These are phyloP conservation scores for Conus ventricosus DNA, from an alignment of 1,140 invertebrate genomes.

Conservation along the genomic window DNA sequence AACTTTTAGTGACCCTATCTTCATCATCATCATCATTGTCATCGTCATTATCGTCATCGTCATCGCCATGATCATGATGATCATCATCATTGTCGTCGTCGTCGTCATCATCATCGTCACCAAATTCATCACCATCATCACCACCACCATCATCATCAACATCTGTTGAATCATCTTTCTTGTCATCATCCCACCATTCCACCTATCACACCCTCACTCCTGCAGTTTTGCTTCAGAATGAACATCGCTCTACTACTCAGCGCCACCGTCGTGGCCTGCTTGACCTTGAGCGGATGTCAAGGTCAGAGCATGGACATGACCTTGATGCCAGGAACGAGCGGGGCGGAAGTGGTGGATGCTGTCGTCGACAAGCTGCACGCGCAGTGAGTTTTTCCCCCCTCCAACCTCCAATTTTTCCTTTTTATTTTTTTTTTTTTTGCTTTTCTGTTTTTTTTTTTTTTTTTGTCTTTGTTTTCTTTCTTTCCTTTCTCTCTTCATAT, in stretches of 20 bases:
- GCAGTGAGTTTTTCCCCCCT: not conserved
- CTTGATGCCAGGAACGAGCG: constrained; percentile 18
- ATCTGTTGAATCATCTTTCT: not conserved
- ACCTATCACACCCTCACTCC: not conserved
- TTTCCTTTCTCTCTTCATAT: no score
- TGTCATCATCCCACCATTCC: not conserved
- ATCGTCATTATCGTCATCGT: no score
- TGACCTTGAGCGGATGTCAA: not conserved
- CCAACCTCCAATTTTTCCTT: no score
- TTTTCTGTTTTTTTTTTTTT: no score
- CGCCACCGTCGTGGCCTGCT: not conserved
- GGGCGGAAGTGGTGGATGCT: constrained; percentile 6
- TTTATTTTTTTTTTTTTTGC: no score
- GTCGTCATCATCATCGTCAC: not conserved
- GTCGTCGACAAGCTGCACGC: constrained; percentile 12
- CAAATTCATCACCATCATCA: not conserved
- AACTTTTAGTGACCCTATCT: no score
- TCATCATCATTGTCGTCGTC: not conserved
- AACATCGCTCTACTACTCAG: not conserved
- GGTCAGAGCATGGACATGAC: constrained; percentile 33
- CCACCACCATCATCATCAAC: not conserved
- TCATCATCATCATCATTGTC: no score
- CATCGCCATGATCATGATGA: no score
- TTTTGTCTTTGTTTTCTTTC: no score
- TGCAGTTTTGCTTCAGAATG: not conserved